A percentile compares a stretch with the other conserved stretches of the same genome.
phyloP scores from a whole-genome alignment of 2,113 vertebrate species.

The Piliocolobus tephrosceles region DNA sequence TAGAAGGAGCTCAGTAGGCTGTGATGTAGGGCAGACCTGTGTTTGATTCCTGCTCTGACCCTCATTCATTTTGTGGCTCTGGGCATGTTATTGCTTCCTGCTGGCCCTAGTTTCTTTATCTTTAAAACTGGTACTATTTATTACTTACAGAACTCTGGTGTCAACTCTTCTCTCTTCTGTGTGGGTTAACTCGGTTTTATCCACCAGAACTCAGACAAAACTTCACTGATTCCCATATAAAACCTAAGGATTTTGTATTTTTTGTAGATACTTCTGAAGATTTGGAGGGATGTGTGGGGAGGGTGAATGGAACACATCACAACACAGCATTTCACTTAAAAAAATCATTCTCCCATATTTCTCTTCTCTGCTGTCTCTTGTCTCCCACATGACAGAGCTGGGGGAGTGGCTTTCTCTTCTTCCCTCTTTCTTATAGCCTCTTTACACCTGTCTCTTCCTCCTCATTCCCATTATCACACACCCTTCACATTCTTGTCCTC shows the following conservation, averaged over 20 bases:
- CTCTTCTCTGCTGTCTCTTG: background rate
- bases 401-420: background rate
- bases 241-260: slow-evolving; percentile 9
- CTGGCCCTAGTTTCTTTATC: background rate
- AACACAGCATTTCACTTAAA: background rate
- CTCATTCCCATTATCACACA: background rate
- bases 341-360: background rate
- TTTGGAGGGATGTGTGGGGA: background rate
- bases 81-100: background rate
- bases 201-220: background rate
- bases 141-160: background rate
- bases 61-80: background rate
- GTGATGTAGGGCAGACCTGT: background rate
- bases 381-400: background rate
- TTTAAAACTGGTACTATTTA: background rate
- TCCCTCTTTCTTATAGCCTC: background rate
- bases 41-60: background rate
- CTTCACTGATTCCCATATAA: background rate
- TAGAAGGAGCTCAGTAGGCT: background rate
- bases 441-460: background rate
- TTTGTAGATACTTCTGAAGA: slow-evolving; percentile 33
- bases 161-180: slow-evolving; percentile 22
- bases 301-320: background rate
- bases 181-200: background rate
- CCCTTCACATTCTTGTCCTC: background rate